Base-by-base conservation (phyloP, 64 coral and sea anemone genomes). In the Actinia tenebrosa region DNA sequence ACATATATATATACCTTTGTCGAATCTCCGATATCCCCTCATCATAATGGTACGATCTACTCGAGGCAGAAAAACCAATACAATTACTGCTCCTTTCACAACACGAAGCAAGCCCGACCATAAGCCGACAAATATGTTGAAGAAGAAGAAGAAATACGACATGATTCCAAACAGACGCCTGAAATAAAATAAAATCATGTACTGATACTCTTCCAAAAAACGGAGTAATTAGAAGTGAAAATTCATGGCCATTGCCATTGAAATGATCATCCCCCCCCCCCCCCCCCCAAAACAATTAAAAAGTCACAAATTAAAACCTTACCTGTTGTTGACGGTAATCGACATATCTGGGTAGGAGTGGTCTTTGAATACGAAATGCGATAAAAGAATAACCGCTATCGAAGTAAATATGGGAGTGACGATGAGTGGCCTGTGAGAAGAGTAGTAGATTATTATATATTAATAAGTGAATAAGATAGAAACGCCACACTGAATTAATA, bases 81-180 rank as follows among this genome's bases (percentile, higher is more conserved):
- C 84, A 1, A 93, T 27, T 2, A 60, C 22, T 53, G 85, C 44
- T 10, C 71, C 42, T 30, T 83, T 86, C 2, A 83, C 4, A 43
- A 89, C 71, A 13, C 84, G 92, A 0, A 60, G 0, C 58, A 71
- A 1, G 11, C 71, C 77, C 2, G 87, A 89, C 45, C 84, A 89
- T 7, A 77, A 22, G 62, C 92, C 92, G 47, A 89, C 43, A 45
- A 93, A 64, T 59, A 93, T 89, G 30, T 89, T 93, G 37, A 89
- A 80, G 84, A 89, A 93, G 83, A 89, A 93, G 45, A 93, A 82
- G 77, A 93, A 93, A 81, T 85, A 93, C 0, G 87, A 81, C 37
- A 85, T 78, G 37, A 89, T 89, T 83, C 79, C 69, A 19, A 82
- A 93, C 16, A 93, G 71, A 85, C 88, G 92, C 47, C 92, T 93